Percentiles rank a stretch among this genome's conserved stretches.
phyloP scores from a whole-genome alignment of 2,888 invertebrate species.

The Conops quadrifasciatus region DNA sequence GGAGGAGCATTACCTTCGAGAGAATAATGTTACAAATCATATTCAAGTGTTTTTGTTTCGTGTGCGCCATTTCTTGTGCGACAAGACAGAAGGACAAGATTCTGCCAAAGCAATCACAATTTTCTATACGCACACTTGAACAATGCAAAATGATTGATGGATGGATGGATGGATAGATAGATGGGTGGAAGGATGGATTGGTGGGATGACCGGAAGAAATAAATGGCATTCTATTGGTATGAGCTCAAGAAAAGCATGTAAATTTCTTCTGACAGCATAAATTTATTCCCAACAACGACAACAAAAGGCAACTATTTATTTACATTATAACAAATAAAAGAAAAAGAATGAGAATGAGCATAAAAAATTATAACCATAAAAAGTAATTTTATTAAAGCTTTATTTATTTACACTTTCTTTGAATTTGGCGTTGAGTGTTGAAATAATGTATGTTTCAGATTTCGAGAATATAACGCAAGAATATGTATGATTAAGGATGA shows the following conservation, averaged over 20 bases:
- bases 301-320: not conserved
- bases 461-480: too few relatives aligned
- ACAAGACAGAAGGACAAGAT: not conserved
- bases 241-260: slow-evolving; percentile 11
- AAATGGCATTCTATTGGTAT: too few relatives aligned
- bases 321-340: not conserved
- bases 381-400: not conserved
- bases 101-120: slow-evolving; percentile 17
- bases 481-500: too few relatives aligned
- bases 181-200: slow-evolving; percentile 16
- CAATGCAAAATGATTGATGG: not conserved
- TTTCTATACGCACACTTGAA: slow-evolving; percentile 29
- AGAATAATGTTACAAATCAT: slow-evolving; percentile 31
- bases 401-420: too few relatives aligned
- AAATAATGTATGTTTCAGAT: too few relatives aligned
- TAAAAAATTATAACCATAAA: not conserved
- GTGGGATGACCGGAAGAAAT: slow-evolving; percentile 28
- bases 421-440: too few relatives aligned
- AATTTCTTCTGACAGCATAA: slow-evolving; percentile 33
- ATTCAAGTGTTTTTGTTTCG: slow-evolving; percentile 31
- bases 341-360: not conserved
- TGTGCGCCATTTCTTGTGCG: not conserved
- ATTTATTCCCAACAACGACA: slow-evolving; percentile 17
- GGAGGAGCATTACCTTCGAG: slow-evolving; percentile 6
- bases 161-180: not conserved